Evolutionary conservation across 1,140 invertebrate genomes (phyloP), one percentile per base, ranked within the genome.

Genomic region (Acromyrmex charruanus): DNA sequence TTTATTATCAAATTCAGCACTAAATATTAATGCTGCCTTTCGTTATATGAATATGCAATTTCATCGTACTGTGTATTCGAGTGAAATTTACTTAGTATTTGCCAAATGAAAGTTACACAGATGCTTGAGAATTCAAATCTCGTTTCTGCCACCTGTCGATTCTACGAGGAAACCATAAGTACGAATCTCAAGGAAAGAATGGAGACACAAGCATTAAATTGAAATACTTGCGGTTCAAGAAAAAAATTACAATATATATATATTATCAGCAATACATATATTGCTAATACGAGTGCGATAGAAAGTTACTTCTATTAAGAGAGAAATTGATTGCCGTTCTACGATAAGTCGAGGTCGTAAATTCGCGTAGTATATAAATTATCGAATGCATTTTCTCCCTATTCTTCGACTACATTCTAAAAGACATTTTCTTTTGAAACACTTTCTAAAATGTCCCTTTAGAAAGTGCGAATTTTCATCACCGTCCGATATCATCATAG

Each of bases 21-120:
- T 81, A 44, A 71, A 25, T 49, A n/a, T 71, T 58, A 44, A 55
- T 28, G 25, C 21, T 31, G 18, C 14, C 21, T 14, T 28, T 55
- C 63, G 28, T 80, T 80, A 28, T 18, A 65, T 81, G 53, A 81
- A 81, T 59, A 81, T 71, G 51, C 35, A 71, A 71, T 81, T 81
- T 59, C 65, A 53, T 25, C 31, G 21, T 31, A 18, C 10, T 2
- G 28, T 31, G n/a, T 39, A 55, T 61, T 51, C 16, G 53, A 71
- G 51, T 0, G 72, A 59, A 53, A 77, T 88, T 85, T 63, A 49
- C 39, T 58, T 25, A n/a, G 5, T 58, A 51, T 28, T 77, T 65
- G 79, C 55, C 21, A 58, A 85, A 88, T 77, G 86, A 85, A 85
- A 85, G 87, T 88, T 85, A 75, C 28, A 66, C 12, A 85, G 65